phyloP scores from a whole-genome alignment of 1,140 invertebrate genomes.

The Drosophila persimilis region DNA sequence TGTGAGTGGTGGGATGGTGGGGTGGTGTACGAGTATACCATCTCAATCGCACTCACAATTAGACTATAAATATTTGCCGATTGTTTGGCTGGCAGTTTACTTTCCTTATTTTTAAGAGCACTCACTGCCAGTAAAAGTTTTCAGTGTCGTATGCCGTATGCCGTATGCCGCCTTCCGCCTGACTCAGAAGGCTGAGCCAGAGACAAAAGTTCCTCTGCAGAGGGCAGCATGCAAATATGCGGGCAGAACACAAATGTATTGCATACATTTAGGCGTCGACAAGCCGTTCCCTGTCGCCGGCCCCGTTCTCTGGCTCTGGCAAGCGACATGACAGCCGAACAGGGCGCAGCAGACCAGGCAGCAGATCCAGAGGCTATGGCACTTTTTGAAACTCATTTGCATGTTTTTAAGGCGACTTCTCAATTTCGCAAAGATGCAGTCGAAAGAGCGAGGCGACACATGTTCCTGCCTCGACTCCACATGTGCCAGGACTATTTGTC shows the following conservation, averaged over 20 bases:
- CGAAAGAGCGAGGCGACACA: conserved; percentile 39
- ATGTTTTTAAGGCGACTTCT: conserved; percentile 62
- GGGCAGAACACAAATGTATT: conserved; percentile 54
- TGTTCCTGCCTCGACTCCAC: conserved; percentile 29
- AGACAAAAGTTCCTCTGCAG: conserved; percentile 48
- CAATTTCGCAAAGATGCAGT: conserved; percentile 54
- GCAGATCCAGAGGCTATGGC: not conserved
- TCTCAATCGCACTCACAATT: conserved; percentile 64
- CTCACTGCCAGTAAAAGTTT: conserved; percentile 42
- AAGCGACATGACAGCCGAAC: conserved; percentile 30
- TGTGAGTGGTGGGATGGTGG: conserved; percentile 1
- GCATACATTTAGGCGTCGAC: conserved; percentile 65
- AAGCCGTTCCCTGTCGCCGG: conserved; percentile 72
- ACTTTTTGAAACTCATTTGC: conserved; percentile 54
- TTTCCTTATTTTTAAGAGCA: conserved; percentile 27
- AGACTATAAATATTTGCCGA: conserved; percentile 73
- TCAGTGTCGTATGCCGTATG: conserved; percentile 3
- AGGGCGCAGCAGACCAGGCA: not conserved
- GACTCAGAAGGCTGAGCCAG: conserved; percentile 32
- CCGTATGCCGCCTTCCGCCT: not conserved
- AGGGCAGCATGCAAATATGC: conserved; percentile 67
- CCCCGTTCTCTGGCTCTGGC: conserved; percentile 22
- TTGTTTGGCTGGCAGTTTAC: conserved; percentile 27
- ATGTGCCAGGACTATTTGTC: conserved; percentile 1
- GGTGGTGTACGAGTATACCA: conserved; percentile 30